These are phyloP conservation scores for Leptosomus discolor DNA, from an alignment of 2,113 vertebrate genomes.

Conservation along the genomic window DNA sequence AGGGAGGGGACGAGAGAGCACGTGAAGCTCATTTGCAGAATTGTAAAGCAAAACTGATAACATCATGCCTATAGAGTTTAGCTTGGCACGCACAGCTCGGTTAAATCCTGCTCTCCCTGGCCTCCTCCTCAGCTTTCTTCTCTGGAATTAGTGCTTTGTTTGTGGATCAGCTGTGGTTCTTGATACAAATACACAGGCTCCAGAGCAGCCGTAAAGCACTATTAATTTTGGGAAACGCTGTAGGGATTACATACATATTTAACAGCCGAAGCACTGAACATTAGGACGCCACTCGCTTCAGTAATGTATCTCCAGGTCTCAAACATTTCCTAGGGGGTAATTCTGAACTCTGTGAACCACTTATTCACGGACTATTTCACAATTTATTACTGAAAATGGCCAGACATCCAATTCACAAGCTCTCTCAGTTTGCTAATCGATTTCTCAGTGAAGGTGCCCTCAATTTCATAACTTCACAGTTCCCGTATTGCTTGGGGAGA, in stretches of 20 bases:
- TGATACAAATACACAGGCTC: slow-evolving; percentile 63
- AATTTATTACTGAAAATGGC: slow-evolving; percentile 85
- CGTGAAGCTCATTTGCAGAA: background rate
- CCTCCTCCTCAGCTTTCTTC: background rate
- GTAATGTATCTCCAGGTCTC: slow-evolving; percentile 76
- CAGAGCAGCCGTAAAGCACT: slow-evolving; percentile 74
- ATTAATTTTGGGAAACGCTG: slow-evolving; percentile 78
- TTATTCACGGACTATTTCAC: slow-evolving; percentile 83
- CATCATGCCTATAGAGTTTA: fast-evolving
- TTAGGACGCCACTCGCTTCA: slow-evolving; percentile 69
- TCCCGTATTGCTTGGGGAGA: slow-evolving; percentile 76
- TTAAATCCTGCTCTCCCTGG: background rate
- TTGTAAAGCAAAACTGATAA: fast-evolving
- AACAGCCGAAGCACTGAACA: slow-evolving; percentile 70
- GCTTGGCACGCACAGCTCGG: background rate
- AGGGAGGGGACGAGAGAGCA: background rate
- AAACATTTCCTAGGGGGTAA: slow-evolving; percentile 80
- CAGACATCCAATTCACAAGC: slow-evolving; percentile 87
- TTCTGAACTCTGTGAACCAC: slow-evolving; percentile 81
- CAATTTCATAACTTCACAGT: slow-evolving; percentile 79
- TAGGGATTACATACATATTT: slow-evolving; percentile 79
- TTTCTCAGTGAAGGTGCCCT: slow-evolving; percentile 87
- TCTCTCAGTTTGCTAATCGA: slow-evolving; percentile 83
- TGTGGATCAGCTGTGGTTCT: slow-evolving; percentile 64
- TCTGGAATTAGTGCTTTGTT: slow-evolving; percentile 72